Base-by-base conservation (phyloP, 1,140 invertebrate species). In the Drosophila bifasciata region DNA sequence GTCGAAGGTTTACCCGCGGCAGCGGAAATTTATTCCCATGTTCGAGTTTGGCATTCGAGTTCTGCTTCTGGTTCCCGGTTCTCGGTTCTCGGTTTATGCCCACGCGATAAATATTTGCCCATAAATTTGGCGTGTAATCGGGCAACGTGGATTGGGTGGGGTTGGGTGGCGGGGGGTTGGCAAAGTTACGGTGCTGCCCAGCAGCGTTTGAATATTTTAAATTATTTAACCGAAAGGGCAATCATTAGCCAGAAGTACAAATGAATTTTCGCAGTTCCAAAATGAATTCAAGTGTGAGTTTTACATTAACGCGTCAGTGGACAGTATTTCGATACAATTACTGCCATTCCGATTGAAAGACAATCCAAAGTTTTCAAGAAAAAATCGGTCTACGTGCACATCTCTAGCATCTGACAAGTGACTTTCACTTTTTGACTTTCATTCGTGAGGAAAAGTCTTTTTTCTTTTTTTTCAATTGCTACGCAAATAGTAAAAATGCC, bases 121-220 rank as follows among this genome's bases (percentile, higher is more conserved):
- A 85, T 86, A 85, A 85, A 85, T 85, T 86, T 77, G 58, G 55
- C 68, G 44, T 57, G 67, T 63, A 81, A 85, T 77, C 68, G 81
- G 16, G 19, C 67, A 61, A 41, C 51, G 61, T 56, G 49, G 57
- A 66, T 44, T 63, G 55, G 56, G 48, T 72, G 55, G 46, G 36
- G 39, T 8, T 28, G 32, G 7, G 32, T 4, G 0, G 32, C 9
- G 32, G 32, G 32, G 9, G 3, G 9, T 2, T 0, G 1, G 11
- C 0, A 28, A 28, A 28, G 28, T 9, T 28, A 8, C 28, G 3
- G 28, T 28, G 28, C 32, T 36, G 32, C 32, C 32, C 32, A 36
- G 32, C 32, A 36, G 32, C 58, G 64, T 79, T 79, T 79, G 56
- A 61, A 66, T 57, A 44, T 28, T 71, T 76, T 44, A 28, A 61